Conservation (phyloP, 2,888 invertebrate genomes). For the Eupithecia vulgata region DNA sequence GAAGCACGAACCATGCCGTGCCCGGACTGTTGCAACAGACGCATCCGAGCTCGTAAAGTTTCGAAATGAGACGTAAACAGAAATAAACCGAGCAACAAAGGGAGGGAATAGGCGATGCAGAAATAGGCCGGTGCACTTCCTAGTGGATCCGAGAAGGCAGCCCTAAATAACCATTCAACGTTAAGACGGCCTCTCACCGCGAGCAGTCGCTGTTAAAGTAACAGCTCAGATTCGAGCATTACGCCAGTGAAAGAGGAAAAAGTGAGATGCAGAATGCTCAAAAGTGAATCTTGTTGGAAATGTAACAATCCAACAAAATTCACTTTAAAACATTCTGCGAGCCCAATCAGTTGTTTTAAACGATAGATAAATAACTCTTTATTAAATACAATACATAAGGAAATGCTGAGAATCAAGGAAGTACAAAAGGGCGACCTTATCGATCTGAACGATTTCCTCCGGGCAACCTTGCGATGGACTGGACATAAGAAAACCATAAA, state of each 20-base stretch:
- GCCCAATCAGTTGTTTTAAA: no score
- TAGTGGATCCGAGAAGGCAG: constrained; percentile 64
- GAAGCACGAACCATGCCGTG: constrained; percentile 18
- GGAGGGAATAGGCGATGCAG: constrained; percentile 57
- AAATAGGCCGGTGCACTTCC: constrained; percentile 77
- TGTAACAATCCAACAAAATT: no score
- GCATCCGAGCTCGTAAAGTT: constrained; percentile 77
- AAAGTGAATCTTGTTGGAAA: no score
- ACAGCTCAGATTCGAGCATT: not conserved
- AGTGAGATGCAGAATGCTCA: no score
- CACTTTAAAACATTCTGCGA: no score
- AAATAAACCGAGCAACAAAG: constrained; percentile 80
- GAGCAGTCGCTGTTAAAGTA: not conserved
- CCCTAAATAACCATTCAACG: constrained; percentile 58
- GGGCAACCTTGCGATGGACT: no score
- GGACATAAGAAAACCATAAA: no score
- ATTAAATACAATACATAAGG: no score
- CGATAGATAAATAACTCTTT: no score
- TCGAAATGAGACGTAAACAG: constrained; percentile 80
- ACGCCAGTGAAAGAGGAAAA: not conserved
- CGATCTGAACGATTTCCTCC: no score
- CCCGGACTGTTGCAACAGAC: constrained; percentile 65
- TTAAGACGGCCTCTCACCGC: not conserved
- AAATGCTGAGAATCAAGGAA: no score
- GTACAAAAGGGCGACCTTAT: no score